Evolutionary conservation across 1,140 invertebrate genomes (phyloP), one percentile per base, ranked within the genome.

Genomic region (Thaumatotibia leucotreta): DNA sequence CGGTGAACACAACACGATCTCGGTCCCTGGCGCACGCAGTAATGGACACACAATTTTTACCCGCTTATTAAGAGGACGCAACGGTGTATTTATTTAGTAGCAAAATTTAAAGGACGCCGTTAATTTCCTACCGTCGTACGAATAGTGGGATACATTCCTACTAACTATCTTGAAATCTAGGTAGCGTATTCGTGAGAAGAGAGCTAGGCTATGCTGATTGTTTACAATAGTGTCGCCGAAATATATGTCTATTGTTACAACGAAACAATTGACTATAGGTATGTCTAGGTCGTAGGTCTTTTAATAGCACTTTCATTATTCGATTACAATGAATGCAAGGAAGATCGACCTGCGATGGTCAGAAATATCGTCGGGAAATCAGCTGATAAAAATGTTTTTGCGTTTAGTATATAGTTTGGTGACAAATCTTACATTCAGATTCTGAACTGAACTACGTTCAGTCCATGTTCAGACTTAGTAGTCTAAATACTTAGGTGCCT

Each of bases 1-100:
- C 87, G 87, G 87, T 89, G 82, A 68, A 78, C 74, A 77, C 82
- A 79, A 77, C 80, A 83, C 79, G 73, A 81, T 73, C 70, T 50
- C 66, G 66, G 66, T 32, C 67, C 63, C 58, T 35, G 22, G 35
- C 31, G 61, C 50, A 45, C 54, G 52, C 52, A 14, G 52, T 27
- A 58, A 58, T 58, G 23, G 24, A 58, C 23, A 27, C 24, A 29
- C 24, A 27, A 58, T 27, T 27, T 58, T 58, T 58, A 58, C 52
- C 23, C 52, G 52, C 52, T 58, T 24, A 58, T 58, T 58, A 58
- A 58, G 52, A 58, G 39, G 39, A 17, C 39, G 39, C 39, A 45
- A 45, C 39, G 39, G 39, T 45, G 17, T 45, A 45, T 45, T 9
- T 45, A 17, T 45, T 45, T 45, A 45, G 17, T 45, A 45, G n/a